phyloP scores from a whole-genome alignment of 92 coral and sea anemone genomes.

The Virgularia gustaviana region DNA sequence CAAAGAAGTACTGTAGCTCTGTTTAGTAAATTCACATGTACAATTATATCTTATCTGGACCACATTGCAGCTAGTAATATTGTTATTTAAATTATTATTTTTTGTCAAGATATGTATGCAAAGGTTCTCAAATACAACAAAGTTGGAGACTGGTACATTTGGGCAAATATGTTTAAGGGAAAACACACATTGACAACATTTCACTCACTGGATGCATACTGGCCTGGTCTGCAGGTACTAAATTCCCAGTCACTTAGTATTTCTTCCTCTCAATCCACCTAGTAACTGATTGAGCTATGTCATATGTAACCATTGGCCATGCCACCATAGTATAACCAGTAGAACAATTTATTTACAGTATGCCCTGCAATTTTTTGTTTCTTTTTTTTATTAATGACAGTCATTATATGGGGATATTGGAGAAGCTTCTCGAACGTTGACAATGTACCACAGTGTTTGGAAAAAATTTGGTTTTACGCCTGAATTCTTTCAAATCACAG shows the following conservation, averaged over 20 bases:
- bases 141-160: slow-evolving; percentile 90
- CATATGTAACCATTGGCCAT: background rate
- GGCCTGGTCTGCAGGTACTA: slow-evolving; percentile 98
- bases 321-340: background rate
- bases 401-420: slow-evolving; percentile 90
- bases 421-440: slow-evolving; percentile 82
- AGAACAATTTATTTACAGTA: too few species aligned
- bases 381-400: too few species aligned
- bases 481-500: slow-evolving; percentile 84
- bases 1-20: too few species aligned
- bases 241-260: too few species aligned
- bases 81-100: too few species aligned
- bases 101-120: slow-evolving; percentile 72
- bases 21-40: background rate
- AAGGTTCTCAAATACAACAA: slow-evolving; percentile 77
- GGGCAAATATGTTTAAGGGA: slow-evolving; percentile 98
- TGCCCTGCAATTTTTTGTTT: too few species aligned
- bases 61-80: background rate
- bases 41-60: background rate
- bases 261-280: too few species aligned
- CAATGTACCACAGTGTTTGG: slow-evolving; percentile 93
- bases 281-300: background rate
- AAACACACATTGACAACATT: slow-evolving; percentile 85
- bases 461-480: slow-evolving; percentile 93
- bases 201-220: slow-evolving; percentile 94